Percentiles rank a stretch among this genome's conserved stretches.
Evolutionary conservation across 64 coral and sea anemone species (phyloP).

Genomic region (Montipora cactus): DNA sequence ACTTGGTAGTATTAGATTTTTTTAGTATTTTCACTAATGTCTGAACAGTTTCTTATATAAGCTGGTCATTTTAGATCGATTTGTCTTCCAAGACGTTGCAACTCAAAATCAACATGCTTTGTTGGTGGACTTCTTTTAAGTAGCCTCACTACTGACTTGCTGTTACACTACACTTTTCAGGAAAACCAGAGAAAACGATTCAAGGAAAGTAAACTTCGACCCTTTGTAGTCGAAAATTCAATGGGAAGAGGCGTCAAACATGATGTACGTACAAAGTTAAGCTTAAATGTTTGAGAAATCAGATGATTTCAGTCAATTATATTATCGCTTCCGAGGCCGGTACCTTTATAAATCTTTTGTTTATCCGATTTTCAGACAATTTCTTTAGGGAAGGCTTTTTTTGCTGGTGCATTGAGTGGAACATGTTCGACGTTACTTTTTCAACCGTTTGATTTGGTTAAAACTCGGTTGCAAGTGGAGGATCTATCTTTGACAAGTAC

Average conservation of each 20-base stretch:
- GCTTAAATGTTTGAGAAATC: neutral
- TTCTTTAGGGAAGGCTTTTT: conserved; percentile 73
- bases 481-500: neutral
- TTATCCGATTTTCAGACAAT: conserved; percentile 42
- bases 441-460: conserved; percentile 90
- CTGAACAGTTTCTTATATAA: neutral
- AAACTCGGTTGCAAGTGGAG: conserved; percentile 82
- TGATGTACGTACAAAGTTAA: neutral
- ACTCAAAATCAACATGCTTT: neutral
- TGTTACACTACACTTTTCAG: neutral
- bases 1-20: neutral
- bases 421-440: conserved; percentile 92
- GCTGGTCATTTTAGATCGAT: neutral
- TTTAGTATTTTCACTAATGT: neutral
- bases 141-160: neutral
- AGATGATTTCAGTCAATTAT: too few species aligned
- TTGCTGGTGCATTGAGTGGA: conserved; percentile 86
- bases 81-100: neutral
- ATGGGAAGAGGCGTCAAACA: conserved; percentile 22
- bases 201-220: neutral
- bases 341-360: neutral
- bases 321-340: neutral
- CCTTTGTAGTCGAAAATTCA: neutral
- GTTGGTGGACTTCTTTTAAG: neutral
- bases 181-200: neutral